Evolutionary conservation across 2,888 invertebrate species (phyloP).

Genomic region (Mesorhabditis belari): DNA sequence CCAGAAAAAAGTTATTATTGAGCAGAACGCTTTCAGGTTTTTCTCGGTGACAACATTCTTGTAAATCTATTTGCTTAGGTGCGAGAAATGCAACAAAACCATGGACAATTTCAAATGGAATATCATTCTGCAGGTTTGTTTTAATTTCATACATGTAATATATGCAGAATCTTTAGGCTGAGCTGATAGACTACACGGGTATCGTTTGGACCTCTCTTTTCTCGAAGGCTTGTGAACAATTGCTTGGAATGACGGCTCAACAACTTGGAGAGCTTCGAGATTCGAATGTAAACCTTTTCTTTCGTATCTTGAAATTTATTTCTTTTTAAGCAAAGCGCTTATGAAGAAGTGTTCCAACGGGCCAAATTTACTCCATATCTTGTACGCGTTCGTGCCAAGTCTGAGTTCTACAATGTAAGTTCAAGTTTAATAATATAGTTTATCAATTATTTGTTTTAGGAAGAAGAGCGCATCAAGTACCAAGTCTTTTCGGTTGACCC

Average conservation of each 20-base stretch:
- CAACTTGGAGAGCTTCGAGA: constrained; percentile 67
- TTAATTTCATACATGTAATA: background rate
- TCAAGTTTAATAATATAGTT: background rate
- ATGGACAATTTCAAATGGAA: constrained; percentile 70
- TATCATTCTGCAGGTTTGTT: constrained; percentile 24
- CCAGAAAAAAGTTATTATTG: constrained; percentile 82
- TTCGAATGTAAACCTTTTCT: constrained; percentile 7
- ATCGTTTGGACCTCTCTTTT: constrained; percentile 86
- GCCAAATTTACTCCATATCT: constrained; percentile 73
- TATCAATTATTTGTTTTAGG: constrained; percentile 21
- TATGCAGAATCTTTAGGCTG: constrained; percentile 63
- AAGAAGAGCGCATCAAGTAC: constrained; percentile 30
- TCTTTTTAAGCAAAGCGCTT: constrained; percentile 57
- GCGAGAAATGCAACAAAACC: constrained; percentile 86
- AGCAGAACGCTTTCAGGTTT: background rate
- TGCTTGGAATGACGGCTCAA: constrained; percentile 68
- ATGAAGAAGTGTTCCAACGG: constrained; percentile 67
- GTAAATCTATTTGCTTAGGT: constrained; percentile 71
- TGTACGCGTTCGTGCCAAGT: constrained; percentile 77
- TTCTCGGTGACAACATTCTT: background rate
- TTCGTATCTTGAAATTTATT: background rate
- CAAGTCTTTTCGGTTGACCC: constrained; percentile 23
- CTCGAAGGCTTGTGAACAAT: constrained; percentile 69
- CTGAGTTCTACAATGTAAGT: constrained; percentile 76
- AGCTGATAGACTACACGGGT: constrained; percentile 78